A percentile compares a stretch with the other conserved stretches of the same genome.
Conservation (phyloP, 1,140 invertebrate species). For the Berghia stephanieae region DNA sequence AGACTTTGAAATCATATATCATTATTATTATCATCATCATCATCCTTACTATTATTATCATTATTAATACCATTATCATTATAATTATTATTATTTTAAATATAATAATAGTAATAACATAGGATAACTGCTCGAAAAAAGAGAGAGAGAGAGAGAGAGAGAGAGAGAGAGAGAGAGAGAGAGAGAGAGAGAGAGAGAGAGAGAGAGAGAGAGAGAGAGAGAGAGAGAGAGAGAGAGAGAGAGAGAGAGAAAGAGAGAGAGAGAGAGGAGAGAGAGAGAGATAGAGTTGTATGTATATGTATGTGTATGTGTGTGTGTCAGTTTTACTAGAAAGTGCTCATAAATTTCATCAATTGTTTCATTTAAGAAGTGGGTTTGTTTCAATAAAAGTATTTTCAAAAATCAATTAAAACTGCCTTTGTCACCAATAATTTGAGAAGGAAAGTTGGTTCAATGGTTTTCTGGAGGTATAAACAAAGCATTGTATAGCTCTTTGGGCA, state of each 20-base stretch:
- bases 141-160: background rate
- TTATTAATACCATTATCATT: background rate
- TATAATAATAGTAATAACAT: too few species aligned
- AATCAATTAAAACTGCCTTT: background rate
- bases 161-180: background rate
- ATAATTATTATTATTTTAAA: too few species aligned
- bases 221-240: constrained; percentile 11
- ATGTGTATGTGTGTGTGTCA: background rate
- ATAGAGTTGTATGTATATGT: background rate
- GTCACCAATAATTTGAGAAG: background rate
- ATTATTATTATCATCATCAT: background rate
- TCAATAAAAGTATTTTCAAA: too few species aligned
- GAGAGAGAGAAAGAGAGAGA: background rate
- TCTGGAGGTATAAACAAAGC: too few species aligned
- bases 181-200: background rate
- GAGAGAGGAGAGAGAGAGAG: background rate
- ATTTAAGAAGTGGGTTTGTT: too few species aligned
- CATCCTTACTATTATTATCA: background rate
- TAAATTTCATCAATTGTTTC: too few species aligned
- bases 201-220: constrained; percentile 11
- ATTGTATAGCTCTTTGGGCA: too few species aligned
- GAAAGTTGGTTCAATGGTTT: too few species aligned
- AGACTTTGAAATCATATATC: background rate
- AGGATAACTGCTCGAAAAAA: background rate
- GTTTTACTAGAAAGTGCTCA: too few species aligned